Evolutionary conservation across 2,797 vertebrate species (phyloP).

Genomic region (Cirrhinus molitorella): DNA sequence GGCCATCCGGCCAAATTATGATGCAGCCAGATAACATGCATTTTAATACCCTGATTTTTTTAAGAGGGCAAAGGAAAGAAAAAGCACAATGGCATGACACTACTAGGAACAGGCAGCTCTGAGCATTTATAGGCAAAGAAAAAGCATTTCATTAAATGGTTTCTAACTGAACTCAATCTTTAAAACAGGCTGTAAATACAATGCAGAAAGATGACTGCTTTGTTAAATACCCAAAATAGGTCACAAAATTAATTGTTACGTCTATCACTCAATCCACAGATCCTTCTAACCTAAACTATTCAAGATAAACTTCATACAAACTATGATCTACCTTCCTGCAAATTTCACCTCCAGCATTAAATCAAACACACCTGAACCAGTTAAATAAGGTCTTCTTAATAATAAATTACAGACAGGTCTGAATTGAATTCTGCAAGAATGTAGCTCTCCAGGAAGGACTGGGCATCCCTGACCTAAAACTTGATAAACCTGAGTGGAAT

Average conservation of each 20-base stretch:
- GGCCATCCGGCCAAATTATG: constrained; percentile 61
- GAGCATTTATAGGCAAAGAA: background rate
- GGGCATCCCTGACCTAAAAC: background rate
- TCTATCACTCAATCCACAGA: background rate
- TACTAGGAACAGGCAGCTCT: constrained; percentile 26
- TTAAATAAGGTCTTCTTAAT: background rate
- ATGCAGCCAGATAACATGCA: constrained; percentile 63
- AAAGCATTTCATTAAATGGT: background rate
- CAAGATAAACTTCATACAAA: background rate
- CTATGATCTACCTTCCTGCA: background rate
- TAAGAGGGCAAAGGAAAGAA: constrained; percentile 48
- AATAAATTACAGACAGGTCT: background rate
- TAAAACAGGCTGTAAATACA: background rate
- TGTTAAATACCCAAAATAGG: background rate
- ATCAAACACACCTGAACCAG: background rate
- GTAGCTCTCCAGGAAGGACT: background rate
- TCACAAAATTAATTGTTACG: background rate
- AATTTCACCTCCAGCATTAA: background rate
- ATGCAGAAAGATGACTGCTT: background rate
- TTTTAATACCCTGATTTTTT: constrained; percentile 57
- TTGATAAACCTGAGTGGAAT: background rate
- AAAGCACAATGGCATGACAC: constrained; percentile 26
- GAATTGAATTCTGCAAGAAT: background rate
- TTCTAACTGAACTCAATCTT: background rate
- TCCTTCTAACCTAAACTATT: background rate